phyloP scores from a whole-genome alignment of 2,888 invertebrate species.

The Limnephilus rhombicus region DNA sequence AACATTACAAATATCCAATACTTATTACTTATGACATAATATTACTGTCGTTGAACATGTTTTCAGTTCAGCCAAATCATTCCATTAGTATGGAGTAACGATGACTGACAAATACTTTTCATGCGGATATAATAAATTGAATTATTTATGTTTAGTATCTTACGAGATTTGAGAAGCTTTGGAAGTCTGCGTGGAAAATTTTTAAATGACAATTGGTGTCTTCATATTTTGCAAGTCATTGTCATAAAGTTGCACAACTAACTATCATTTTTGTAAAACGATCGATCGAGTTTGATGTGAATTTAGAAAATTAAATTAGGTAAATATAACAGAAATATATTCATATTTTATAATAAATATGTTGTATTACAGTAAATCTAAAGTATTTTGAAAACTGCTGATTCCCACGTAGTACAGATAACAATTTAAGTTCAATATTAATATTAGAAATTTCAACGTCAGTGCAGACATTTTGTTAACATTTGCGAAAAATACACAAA shows the following conservation, averaged over 20 bases:
- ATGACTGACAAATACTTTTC: background rate
- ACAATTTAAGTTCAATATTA: too few species aligned
- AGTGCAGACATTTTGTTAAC: too few species aligned
- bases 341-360: background rate
- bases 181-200: background rate
- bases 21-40: background rate
- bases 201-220: background rate
- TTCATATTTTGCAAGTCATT: background rate
- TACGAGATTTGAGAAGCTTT: background rate
- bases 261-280: background rate
- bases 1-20: background rate
- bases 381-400: background rate
- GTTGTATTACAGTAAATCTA: background rate
- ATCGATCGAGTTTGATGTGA: background rate
- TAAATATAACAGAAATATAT: background rate
- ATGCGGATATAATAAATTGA: background rate
- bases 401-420: too few species aligned
- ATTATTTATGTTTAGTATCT: background rate
- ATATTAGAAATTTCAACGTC: too few species aligned
- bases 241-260: background rate
- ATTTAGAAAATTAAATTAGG: background rate
- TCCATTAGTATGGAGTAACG: background rate
- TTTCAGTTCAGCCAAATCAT: background rate
- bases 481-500: too few species aligned
- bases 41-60: too few species aligned